Evolutionary conservation across 2,113 vertebrate genomes (phyloP).

Genomic region (Psittacula cyanocephala): DNA sequence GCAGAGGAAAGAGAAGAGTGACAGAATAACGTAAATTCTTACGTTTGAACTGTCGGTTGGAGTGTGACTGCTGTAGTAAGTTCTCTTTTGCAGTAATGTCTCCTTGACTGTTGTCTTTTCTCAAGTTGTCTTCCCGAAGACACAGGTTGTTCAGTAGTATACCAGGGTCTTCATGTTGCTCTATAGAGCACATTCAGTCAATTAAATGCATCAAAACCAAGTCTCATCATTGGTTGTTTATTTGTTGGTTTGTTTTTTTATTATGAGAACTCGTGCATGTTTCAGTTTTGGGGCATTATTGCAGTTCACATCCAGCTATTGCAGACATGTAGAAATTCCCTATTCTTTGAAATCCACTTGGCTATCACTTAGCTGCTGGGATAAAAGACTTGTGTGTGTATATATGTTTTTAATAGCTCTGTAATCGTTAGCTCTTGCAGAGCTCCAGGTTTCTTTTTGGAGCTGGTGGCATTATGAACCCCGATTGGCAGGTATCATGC

Average conservation of each 20-base stretch:
- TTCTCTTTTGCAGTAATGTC: neutral
- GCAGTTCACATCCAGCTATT: neutral
- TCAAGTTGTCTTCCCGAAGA: neutral
- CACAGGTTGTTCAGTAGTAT: neutral
- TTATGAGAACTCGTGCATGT: neutral
- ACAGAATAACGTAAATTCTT: neutral
- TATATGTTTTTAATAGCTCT: neutral
- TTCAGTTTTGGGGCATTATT: neutral
- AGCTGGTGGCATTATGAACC: neutral
- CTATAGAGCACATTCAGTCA: neutral
- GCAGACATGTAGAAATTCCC: neutral
- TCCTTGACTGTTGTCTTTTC: neutral
- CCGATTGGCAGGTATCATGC: neutral
- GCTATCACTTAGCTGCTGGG: neutral
- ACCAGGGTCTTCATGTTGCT: neutral
- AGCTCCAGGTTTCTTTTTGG: neutral
- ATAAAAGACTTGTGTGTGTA: neutral
- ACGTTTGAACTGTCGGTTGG: neutral
- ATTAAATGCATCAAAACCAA: neutral
- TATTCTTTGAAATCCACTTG: neutral
- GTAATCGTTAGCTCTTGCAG: neutral
- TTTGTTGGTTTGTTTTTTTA: neutral
- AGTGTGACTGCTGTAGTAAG: neutral
- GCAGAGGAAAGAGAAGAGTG: no score
- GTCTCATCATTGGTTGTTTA: neutral